Evolutionary conservation across 1,140 invertebrate genomes (phyloP), one percentile per base, ranked within the genome.

Genomic region (Plectrocnemia conspersa): DNA sequence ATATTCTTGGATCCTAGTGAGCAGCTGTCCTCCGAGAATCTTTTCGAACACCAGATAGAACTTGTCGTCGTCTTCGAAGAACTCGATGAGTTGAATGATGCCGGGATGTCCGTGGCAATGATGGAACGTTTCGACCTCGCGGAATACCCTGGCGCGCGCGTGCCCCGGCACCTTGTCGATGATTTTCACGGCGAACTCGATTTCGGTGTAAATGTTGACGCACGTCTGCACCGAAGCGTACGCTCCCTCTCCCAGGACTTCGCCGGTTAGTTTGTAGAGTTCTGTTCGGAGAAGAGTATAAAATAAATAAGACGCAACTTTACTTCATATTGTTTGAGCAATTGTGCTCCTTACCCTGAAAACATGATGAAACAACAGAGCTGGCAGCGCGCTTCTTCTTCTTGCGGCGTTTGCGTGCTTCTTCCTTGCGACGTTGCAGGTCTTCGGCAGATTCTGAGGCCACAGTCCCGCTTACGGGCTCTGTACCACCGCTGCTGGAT

Each of bases 1-100:
- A 63, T 91, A 81, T 71, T 92, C 84, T 72, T 97, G 91, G 65
- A 98, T 98, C 62, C 94, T 88, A 5, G 83, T 82, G 49, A 98
- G 78, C 52, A 98, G 75, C 63, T 89, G 88, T 54, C 91, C 94
- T 59, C 95, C 94, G 68, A 91, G 88, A 66, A 97, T 82, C 80
- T 97, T 98, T 76, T 98, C 94, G 77, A 98, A 98, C 58, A 98
- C 92, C 70, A 98, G 82, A 75, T 96, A 98, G 72, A 97, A 98
- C 70, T 86, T 88, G 70, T 95, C 90, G 61, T 93, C 88, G 77
- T 97, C 95, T 74, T 98, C 93, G 75, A 97, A 97, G 77, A 94
- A 97, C 72, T 97, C 93, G 64, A 93, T 86, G 66, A 99, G 81
- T 74, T 98, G 93, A 68, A 98, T 91, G 72, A 98, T 97, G 72